Conservation (phyloP, 2,797 vertebrate genomes). For the Pteronotus mesoamericanus region DNA sequence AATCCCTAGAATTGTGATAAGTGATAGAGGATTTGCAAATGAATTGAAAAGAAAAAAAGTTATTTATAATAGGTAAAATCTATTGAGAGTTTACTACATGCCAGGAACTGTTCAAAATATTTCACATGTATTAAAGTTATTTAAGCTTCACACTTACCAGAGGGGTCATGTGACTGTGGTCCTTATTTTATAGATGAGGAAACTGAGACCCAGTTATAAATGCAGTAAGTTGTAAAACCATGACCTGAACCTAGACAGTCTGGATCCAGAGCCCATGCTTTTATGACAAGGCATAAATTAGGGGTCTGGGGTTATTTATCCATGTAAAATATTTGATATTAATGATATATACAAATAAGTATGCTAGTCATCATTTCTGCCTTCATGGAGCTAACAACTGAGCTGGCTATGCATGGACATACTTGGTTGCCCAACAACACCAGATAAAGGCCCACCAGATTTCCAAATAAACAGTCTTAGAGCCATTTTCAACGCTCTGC, state of each 20-base stretch:
- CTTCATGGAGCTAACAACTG: background rate
- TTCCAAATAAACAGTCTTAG: background rate
- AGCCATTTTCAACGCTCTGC: background rate
- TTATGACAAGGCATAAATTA: background rate
- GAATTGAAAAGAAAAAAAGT: background rate
- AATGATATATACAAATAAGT: background rate
- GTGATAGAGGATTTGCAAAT: background rate
- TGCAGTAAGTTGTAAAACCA: background rate
- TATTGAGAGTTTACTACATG: background rate
- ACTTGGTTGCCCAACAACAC: background rate
- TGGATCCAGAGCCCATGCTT: background rate
- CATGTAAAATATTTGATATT: background rate
- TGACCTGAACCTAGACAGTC: background rate
- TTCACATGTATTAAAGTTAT: background rate
- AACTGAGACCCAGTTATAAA: background rate
- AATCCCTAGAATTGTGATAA: background rate
- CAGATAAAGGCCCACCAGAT: background rate
- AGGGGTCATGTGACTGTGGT: background rate
- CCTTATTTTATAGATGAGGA: background rate
- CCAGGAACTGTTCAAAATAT: background rate
- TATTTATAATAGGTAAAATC: background rate
- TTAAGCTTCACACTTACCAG: background rate
- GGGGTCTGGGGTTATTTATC: background rate
- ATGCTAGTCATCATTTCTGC: background rate
- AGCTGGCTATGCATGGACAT: background rate